Evolutionary conservation across 2,113 vertebrate genomes (phyloP), one percentile per base, ranked within the genome.

Genomic region (Danio rerio): DNA sequence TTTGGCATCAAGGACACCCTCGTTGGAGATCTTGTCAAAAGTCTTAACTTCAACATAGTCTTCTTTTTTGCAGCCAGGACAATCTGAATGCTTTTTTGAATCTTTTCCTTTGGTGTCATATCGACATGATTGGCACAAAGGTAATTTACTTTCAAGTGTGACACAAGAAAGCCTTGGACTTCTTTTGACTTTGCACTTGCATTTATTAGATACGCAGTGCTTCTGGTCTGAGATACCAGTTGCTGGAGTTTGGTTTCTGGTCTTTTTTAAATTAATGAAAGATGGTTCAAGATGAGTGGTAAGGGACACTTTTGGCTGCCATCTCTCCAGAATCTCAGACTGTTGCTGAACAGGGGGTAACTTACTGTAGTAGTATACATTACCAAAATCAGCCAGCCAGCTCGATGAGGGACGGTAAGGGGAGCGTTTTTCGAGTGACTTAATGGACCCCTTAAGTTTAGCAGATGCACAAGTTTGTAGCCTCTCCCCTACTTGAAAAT

Each of bases 321-420:
- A 31, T 0, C 87, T 87, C 1, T 83, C 61, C 0, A 50, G 6
- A 2, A 9, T 78, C 56, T 50, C 69, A 66, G 5, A 71, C 42
- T 75, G 89, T 70, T 91, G 91, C 56, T 82, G 86, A 1, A 88
- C 85, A 31, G 83, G 75, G 0, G 90, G 88, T 21, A 87, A 16
- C 43, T 89, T 91, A 78, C 73, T 86, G 20, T 58, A 77, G 12
- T 87, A 87, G 84, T 88, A 82, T 8, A 87, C 21, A 0, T 88
- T 87, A 5, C 92, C 90, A 45, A 92, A 90, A 71, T 93, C 91
- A 5, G 90, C 81, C 0, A 92, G 65, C 91, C 91, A 92, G 84
- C 86, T 91, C 45, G 85, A 75, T 0, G 93, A 92, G 0, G 93
- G 92, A 3, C 93, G 88, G 68, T 92, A 93, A 0, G 90, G 85